Evolutionary conservation across 2,113 vertebrate species (phyloP).

Genomic region (Serilophus lunatus): DNA sequence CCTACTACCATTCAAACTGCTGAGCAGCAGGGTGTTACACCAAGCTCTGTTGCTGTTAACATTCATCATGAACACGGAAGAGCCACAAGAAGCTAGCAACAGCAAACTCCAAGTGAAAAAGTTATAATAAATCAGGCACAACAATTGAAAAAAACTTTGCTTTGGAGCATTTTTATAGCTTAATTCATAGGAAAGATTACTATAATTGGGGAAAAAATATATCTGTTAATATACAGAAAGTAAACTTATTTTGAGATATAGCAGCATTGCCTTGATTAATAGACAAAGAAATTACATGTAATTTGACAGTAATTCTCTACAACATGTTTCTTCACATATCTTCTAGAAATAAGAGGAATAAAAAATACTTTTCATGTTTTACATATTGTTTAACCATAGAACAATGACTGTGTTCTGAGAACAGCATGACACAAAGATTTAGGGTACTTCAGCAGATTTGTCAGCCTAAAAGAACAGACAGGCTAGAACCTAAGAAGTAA

Average conservation of each 20-base stretch:
- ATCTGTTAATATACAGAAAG: background rate
- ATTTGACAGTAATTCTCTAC: background rate
- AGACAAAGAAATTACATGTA: background rate
- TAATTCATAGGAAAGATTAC: background rate
- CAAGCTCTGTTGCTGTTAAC: background rate
- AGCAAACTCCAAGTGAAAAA: background rate
- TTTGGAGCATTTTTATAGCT: fast-evolving
- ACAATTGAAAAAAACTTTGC: fast-evolving
- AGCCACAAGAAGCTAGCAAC: background rate
- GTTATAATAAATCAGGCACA: background rate
- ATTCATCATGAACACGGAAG: background rate
- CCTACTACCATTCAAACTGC: background rate
- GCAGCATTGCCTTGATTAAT: background rate
- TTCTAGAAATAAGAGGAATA: background rate
- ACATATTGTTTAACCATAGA: background rate
- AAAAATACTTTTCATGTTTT: background rate
- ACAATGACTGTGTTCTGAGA: background rate
- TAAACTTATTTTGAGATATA: background rate
- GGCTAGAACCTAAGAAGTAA: background rate
- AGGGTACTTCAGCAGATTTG: background rate
- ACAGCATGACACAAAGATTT: background rate
- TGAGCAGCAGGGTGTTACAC: background rate
- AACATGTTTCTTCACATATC: background rate
- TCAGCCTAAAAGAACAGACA: background rate
- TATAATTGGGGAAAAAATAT: background rate